Evolutionary conservation across 1,140 invertebrate species (phyloP).

Genomic region (Nautilus pompilius): DNA sequence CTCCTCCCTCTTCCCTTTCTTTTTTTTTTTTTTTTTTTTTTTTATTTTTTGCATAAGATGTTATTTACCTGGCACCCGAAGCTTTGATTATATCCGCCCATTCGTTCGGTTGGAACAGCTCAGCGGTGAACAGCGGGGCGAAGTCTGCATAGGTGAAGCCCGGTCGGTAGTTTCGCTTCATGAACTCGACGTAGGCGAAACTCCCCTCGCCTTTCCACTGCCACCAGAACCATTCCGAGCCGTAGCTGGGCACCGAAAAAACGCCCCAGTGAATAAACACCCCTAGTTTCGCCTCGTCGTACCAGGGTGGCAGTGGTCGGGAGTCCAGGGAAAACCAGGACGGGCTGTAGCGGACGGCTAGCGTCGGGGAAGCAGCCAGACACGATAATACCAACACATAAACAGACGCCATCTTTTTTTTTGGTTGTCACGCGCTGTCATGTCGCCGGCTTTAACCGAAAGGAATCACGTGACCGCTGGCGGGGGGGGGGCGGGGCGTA

Average conservation of each 20-base stretch:
- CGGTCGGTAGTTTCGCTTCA: slow-evolving; percentile 30
- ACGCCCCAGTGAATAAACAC: slow-evolving; percentile 58
- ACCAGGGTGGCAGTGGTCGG: slow-evolving; percentile 54
- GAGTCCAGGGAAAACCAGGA: slow-evolving; percentile 56
- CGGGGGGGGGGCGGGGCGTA: no score
- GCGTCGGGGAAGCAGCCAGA: no score
- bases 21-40: neutral
- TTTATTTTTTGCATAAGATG: neutral
- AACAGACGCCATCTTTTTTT: no score
- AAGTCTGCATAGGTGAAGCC: slow-evolving; percentile 38
- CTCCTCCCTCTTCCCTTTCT: no score
- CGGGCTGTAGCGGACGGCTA: no score
- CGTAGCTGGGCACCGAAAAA: slow-evolving; percentile 52
- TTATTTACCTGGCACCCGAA: slow-evolving; percentile 45
- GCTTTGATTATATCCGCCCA: slow-evolving; percentile 46
- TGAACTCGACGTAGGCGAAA: slow-evolving; percentile 24
- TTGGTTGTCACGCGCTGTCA: no score
- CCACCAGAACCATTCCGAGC: slow-evolving; percentile 45
- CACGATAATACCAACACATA: no score
- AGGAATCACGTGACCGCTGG: no score
- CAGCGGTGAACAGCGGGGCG: slow-evolving; percentile 28
- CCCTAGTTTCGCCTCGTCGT: slow-evolving; percentile 54
- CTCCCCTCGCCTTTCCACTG: slow-evolving; percentile 26
- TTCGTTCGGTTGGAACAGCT: slow-evolving; percentile 31
- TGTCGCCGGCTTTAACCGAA: no score